Conservation (phyloP, 2,888 invertebrate genomes). For the Brachypterus glaber region DNA sequence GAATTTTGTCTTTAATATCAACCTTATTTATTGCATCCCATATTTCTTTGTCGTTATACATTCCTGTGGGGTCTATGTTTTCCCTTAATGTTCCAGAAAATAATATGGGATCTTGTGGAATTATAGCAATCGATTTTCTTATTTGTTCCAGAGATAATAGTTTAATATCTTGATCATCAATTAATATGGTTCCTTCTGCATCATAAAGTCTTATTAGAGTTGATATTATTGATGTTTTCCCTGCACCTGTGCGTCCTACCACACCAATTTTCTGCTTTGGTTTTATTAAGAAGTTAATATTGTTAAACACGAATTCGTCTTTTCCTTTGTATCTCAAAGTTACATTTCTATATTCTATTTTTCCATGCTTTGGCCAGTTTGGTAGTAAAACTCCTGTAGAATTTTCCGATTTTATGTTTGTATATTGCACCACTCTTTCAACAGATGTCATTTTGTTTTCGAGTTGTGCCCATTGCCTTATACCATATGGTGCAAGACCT, state of each 20-base stretch:
- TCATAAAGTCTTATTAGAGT: conserved; percentile 73
- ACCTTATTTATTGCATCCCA: conserved; percentile 68
- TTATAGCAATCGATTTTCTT: conserved; percentile 67
- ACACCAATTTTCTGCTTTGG: conserved; percentile 66
- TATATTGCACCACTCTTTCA: conserved; percentile 56
- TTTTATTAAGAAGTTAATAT: conserved; percentile 55
- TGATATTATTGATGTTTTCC: conserved; percentile 66
- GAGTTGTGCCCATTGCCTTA: conserved; percentile 75
- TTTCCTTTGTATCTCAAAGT: conserved; percentile 58
- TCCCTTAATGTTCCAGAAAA: conserved; percentile 78
- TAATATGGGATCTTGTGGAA: conserved; percentile 76
- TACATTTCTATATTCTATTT: conserved; percentile 57
- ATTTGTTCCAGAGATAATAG: conserved; percentile 63
- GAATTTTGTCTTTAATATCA: conserved; percentile 36
- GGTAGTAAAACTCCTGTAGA: conserved; percentile 42
- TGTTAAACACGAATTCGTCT: conserved; percentile 60
- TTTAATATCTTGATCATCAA: conserved; percentile 67
- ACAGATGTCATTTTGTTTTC: conserved; percentile 80
- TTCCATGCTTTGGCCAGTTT: conserved; percentile 64
- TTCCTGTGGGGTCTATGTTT: conserved; percentile 80
- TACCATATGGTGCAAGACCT: conserved; percentile 52
- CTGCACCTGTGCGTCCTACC: conserved; percentile 78
- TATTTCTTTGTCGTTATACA: conserved; percentile 63
- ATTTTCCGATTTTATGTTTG: conserved; percentile 40
- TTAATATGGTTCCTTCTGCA: conserved; percentile 63